Evolutionary conservation across 1,140 invertebrate species (phyloP), one percentile per base, ranked within the genome.

Genomic region (Telenomus remus): DNA sequence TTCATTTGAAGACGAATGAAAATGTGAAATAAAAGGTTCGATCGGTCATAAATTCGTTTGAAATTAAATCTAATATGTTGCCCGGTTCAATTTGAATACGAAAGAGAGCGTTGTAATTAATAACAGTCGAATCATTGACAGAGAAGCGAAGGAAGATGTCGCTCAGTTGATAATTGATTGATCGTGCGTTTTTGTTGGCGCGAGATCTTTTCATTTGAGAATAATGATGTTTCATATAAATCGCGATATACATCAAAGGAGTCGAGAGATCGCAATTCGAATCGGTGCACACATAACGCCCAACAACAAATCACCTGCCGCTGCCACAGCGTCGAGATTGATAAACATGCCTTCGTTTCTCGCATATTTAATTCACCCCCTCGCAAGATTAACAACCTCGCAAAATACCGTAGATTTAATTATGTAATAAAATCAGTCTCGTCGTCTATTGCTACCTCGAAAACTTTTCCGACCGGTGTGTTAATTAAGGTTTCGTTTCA

Each of bases 181-280:
- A 73, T 73, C 34, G 53, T 33, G 56, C 61, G 56, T 66, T 73
- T 72, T 66, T 61, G 56, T 73, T 46, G n/a, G 43, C 56, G 47
- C 19, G 19, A 27, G 59, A 63, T 50, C 63, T 66, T 73, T 61
- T 49, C 70, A 56, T 50, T 66, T 49, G 61, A 60, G 56, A 60
- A 73, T 73, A 73, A 73, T 66, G 61, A 56, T 56, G 51, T 50
- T 73, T 73, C 55, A 73, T 73, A 60, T 55, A 73, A 66, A 65
- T 73, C 46, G 34, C 66, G 70, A 73, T 73, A 65, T 66, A 73
- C 50, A 61, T 66, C 70, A 51, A 10, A 46, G 55, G 47, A 54
- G 60, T 56, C 13, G 14, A 27, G 19, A 27, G 19, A 27, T 27
- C 19, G 19, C 19, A 27, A 27, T 27, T 27, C 19, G 19, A 27